These are phyloP conservation scores for Tetragonula clypearis DNA, from an alignment of 1,140 invertebrate genomes.

Conservation along the genomic window DNA sequence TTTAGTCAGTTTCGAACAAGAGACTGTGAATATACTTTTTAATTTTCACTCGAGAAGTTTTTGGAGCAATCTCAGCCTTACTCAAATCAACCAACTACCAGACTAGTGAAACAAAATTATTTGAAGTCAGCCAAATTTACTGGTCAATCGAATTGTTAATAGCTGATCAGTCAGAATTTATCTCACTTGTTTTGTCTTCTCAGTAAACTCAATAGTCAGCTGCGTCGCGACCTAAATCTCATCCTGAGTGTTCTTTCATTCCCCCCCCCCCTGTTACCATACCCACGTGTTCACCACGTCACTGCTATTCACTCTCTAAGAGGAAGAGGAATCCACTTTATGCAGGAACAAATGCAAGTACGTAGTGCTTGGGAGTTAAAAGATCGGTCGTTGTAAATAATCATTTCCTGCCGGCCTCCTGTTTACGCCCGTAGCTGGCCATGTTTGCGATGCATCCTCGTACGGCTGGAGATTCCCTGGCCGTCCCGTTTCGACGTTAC, in stretches of 20 bases:
- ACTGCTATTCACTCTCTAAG: not conserved
- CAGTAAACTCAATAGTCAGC: too few species aligned
- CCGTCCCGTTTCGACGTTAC: slow-evolving; percentile 1
- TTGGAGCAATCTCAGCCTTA: too few species aligned
- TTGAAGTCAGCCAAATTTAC: too few species aligned
- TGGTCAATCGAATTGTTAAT: too few species aligned
- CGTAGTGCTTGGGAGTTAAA: slow-evolving; percentile 27
- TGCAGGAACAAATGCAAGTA: not conserved
- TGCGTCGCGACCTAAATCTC: too few species aligned
- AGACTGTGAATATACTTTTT: too few species aligned
- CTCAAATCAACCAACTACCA: not conserved
- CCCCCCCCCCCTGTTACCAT: too few species aligned
- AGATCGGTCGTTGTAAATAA: slow-evolving; percentile 57
- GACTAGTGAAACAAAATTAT: too few species aligned
- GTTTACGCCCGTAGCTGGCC: slow-evolving; percentile 42
- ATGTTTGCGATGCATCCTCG: not conserved
- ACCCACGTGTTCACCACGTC: slow-evolving; percentile 18
- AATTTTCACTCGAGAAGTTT: too few species aligned
- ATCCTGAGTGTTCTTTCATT: too few species aligned
- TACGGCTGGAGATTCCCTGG: slow-evolving; percentile 34
- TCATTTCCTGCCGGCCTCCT: slow-evolving; percentile 62
- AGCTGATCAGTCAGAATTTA: too few species aligned
- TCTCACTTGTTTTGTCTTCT: too few species aligned
- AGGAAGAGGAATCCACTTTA: not conserved
- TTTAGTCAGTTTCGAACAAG: not conserved